These are phyloP conservation scores for Seladonia tumulorum DNA, from an alignment of 2,888 invertebrate species.

Conservation along the genomic window DNA sequence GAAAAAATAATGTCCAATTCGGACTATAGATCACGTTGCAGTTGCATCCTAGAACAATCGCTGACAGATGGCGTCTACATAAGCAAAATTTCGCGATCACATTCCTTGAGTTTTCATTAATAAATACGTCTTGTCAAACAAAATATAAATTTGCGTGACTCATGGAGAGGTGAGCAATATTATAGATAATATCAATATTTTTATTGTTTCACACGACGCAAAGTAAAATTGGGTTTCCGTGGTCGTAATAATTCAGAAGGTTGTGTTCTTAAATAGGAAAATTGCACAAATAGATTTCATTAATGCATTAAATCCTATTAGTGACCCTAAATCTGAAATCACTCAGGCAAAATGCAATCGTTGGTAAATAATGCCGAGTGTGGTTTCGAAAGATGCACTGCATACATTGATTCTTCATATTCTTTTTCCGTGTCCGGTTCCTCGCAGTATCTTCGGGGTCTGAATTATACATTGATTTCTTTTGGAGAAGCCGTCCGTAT, in stretches of 20 bases:
- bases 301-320: neutral
- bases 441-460: neutral
- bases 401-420: neutral
- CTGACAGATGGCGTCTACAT: neutral
- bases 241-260: neutral
- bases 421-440: neutral
- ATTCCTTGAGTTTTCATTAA: neutral
- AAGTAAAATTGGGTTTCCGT: neutral
- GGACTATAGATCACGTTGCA: neutral
- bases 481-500: neutral
- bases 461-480: conserved; percentile 32
- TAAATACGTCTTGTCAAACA: neutral
- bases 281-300: conserved; percentile 3
- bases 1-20: neutral
- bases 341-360: conserved; percentile 14
- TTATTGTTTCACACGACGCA: neutral
- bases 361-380: conserved; percentile 7
- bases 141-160: neutral
- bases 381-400: neutral
- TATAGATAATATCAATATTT: neutral
- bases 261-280: neutral
- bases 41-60: neutral
- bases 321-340: conserved; percentile 18
- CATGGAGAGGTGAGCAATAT: neutral
- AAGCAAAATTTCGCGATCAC: neutral